These are phyloP conservation scores for Dryocosmus kuriphilus DNA, from an alignment of 2,888 invertebrate species.

Conservation along the genomic window DNA sequence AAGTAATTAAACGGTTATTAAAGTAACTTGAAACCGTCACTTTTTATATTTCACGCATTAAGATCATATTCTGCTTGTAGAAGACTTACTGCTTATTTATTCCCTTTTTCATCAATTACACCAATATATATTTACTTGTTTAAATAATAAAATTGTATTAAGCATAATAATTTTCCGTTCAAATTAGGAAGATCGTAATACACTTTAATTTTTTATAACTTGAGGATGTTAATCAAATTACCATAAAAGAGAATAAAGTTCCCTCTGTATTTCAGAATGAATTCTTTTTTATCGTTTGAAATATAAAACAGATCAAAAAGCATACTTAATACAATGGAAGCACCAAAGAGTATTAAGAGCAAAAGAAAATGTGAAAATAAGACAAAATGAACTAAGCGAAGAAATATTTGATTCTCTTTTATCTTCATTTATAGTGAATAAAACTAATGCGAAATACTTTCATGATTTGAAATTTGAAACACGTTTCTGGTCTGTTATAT, in stretches of 20 bases:
- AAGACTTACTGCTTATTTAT: background rate
- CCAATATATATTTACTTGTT: background rate
- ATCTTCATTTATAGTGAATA: background rate
- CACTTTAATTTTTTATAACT: background rate
- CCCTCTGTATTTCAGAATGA: background rate
- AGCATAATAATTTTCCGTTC: background rate
- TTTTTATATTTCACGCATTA: constrained; percentile 12
- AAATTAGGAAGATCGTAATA: background rate
- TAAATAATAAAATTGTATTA: background rate
- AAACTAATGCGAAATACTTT: background rate
- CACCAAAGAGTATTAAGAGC: background rate
- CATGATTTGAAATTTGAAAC: background rate
- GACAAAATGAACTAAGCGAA: background rate
- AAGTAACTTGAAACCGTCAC: background rate
- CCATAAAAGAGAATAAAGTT: background rate
- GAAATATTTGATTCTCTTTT: background rate
- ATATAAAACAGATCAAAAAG: background rate
- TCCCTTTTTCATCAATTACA: background rate
- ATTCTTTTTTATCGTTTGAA: background rate
- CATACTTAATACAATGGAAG: background rate
- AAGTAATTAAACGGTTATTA: constrained; percentile 34
- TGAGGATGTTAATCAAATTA: background rate
- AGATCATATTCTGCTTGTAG: background rate
- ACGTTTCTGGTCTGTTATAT: background rate
- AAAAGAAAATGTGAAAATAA: background rate